Conservation (phyloP, 1,140 invertebrate genomes). For the Pteromalus puparum region DNA sequence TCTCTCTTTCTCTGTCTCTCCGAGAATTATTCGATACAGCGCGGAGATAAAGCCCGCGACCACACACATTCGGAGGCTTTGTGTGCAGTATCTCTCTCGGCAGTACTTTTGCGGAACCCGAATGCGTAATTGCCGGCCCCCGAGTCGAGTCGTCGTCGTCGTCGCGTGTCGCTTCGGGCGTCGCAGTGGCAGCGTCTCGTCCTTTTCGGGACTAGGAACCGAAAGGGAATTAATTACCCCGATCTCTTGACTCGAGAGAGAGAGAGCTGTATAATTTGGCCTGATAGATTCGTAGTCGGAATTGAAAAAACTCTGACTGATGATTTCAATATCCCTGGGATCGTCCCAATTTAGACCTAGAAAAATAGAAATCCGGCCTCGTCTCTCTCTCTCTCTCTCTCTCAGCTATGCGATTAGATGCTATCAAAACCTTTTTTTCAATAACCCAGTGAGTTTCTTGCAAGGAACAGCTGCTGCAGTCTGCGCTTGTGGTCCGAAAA, state of each 20-base stretch:
- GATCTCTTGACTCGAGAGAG: neutral
- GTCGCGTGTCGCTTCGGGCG: conserved; percentile 30
- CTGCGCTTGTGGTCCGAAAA: neutral
- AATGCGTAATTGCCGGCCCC: conserved; percentile 33
- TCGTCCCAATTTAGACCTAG: neutral
- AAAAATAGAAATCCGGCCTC: neutral
- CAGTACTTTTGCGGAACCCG: conserved; percentile 25
- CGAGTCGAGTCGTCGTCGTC: neutral
- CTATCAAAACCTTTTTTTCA: neutral
- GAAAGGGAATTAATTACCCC: neutral
- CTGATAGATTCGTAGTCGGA: conserved; percentile 21
- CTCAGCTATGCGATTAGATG: neutral
- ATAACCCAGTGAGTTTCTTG: neutral
- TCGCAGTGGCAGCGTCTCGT: neutral
- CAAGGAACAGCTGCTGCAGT: neutral
- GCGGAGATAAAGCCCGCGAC: conserved; percentile 36
- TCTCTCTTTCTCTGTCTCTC: neutral
- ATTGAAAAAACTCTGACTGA: conserved; percentile 21
- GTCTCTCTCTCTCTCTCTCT: no score
- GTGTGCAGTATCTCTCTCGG: neutral
- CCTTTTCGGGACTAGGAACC: neutral
- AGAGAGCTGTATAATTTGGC: conserved; percentile 1
- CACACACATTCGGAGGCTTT: conserved; percentile 24
- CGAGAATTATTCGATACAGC: conserved; percentile 39
- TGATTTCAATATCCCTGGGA: conserved; percentile 8